A percentile compares a stretch with the other conserved stretches of the same genome.
phyloP scores from a whole-genome alignment of 2,113 vertebrate species.

The Charadrius vociferus region DNA sequence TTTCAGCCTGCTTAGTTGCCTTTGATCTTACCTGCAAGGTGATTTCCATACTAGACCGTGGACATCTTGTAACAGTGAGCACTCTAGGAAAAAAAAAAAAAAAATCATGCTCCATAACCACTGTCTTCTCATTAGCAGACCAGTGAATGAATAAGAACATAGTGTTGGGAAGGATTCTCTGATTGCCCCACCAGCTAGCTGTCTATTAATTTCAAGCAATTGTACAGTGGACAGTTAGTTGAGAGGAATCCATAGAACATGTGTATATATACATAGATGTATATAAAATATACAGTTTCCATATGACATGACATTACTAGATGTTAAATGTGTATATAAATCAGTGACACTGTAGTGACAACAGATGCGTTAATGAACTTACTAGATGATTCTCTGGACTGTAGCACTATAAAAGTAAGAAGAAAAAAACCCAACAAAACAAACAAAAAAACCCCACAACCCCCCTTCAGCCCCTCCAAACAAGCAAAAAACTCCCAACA shows the following conservation, averaged over 20 bases:
- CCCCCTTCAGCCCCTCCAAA: too few relatives aligned
- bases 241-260: not conserved
- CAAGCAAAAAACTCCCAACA: too few relatives aligned
- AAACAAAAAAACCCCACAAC: not conserved
- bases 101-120: fast-evolving
- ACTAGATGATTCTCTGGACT: not conserved
- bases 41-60: not conserved
- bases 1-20: not conserved
- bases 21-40: not conserved
- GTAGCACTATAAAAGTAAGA: not conserved
- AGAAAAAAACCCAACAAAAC: not conserved
- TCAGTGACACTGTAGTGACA: not conserved
- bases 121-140: not conserved
- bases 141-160: not conserved
- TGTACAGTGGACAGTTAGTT: too few relatives aligned
- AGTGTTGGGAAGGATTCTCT: not conserved
- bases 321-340: not conserved
- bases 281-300: not conserved
- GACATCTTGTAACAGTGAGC: not conserved
- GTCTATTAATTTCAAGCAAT: not conserved
- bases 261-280: fast-evolving
- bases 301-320: not conserved
- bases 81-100: not conserved
- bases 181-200: not conserved
- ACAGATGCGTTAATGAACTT: not conserved